Evolutionary conservation across 2,797 vertebrate genomes (phyloP).

Genomic region (Periophthalmus magnuspinnatus): DNA sequence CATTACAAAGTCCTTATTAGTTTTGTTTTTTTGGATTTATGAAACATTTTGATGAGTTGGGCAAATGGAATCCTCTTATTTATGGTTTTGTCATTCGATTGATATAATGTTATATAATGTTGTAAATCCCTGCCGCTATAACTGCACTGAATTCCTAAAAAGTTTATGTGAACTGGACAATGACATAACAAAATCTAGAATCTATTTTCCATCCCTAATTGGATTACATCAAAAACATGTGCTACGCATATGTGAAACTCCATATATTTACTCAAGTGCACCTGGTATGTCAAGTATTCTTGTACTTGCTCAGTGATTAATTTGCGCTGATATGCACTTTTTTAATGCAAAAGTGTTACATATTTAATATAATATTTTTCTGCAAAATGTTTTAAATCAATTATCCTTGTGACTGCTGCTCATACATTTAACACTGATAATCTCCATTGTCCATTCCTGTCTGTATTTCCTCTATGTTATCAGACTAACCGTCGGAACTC

Average conservation of each 20-base stretch:
- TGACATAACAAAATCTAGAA: not conserved
- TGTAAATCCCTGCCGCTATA: not conserved
- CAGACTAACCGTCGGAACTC: conserved; percentile 13
- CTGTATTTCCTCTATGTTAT: conserved; percentile 2
- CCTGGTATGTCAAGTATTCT: not conserved
- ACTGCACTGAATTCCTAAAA: not conserved
- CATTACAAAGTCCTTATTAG: not conserved
- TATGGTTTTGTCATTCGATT: not conserved
- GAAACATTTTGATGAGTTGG: not conserved
- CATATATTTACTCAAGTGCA: not conserved
- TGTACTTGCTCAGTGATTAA: not conserved
- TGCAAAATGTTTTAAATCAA: not conserved
- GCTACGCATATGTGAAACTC: not conserved
- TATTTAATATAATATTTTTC: not conserved
- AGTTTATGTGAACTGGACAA: not conserved
- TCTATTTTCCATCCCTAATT: conserved; percentile 5
- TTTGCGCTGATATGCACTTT: not conserved
- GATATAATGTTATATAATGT: not conserved
- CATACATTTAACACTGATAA: not conserved
- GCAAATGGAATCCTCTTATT: not conserved
- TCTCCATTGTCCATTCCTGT: conserved; percentile 5
- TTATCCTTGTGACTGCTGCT: not conserved
- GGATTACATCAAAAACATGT: not conserved
- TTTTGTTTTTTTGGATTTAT: not conserved
- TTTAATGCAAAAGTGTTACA: not conserved